Percentiles rank a stretch among this genome's conserved stretches.
Evolutionary conservation across 2,113 vertebrate species (phyloP).

Genomic region (Echinops telfairi): DNA sequence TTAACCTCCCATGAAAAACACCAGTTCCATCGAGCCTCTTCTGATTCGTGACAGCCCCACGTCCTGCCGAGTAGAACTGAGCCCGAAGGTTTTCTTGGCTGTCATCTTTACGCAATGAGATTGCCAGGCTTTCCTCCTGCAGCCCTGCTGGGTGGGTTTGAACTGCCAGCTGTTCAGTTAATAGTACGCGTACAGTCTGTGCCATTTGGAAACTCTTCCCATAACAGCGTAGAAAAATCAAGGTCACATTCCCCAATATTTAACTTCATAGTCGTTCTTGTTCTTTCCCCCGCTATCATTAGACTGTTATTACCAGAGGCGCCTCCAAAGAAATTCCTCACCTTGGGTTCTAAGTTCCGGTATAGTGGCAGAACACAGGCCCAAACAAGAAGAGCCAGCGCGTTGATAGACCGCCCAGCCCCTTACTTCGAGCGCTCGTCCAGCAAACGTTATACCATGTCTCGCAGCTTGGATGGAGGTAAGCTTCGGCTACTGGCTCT

Average conservation of each 20-base stretch:
- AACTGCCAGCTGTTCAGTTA: not conserved
- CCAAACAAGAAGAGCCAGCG: conserved; percentile 95
- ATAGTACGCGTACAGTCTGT: not conserved
- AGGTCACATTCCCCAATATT: not conserved
- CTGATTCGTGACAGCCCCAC: not conserved
- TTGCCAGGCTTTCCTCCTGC: not conserved
- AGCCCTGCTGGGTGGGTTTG: not conserved
- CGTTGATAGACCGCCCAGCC: conserved; percentile 94
- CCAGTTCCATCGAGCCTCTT: not conserved
- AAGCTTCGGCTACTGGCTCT: conserved; percentile 40
- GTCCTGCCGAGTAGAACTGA: not conserved
- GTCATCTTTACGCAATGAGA: not conserved
- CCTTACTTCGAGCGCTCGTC: conserved; percentile 95
- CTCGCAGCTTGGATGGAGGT: conserved; percentile 97
- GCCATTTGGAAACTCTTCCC: not conserved
- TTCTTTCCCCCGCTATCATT: conserved; percentile 55
- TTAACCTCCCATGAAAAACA: not conserved
- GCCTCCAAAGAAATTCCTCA: conserved; percentile 97
- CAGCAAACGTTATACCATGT: conserved; percentile 97
- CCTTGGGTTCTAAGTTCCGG: conserved; percentile 97
- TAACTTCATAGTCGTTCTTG: not conserved
- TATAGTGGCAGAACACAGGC: conserved; percentile 98
- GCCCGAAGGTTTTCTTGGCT: not conserved
- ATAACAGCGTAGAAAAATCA: not conserved
- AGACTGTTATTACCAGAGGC: conserved; percentile 96